Evolutionary conservation across 2,113 vertebrate genomes (phyloP).

Genomic region (Geococcyx californianus): DNA sequence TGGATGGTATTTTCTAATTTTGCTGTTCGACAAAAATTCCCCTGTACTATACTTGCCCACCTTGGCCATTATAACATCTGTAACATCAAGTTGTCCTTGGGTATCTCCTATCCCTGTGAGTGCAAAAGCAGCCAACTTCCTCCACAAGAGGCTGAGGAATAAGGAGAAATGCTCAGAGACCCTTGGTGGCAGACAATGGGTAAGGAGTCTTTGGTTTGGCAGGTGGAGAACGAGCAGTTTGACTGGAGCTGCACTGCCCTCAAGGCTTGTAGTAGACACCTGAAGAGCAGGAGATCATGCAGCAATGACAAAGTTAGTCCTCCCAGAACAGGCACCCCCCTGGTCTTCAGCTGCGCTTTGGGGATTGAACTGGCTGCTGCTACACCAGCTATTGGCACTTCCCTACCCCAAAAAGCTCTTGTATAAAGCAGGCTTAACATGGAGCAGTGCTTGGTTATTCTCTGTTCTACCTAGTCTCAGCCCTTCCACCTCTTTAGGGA

Average conservation of each 20-base stretch:
- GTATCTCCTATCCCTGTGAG: rapidly evolving
- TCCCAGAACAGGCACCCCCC: background rate
- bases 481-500: background rate
- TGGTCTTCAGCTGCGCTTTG: background rate
- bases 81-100: background rate
- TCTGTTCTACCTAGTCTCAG: background rate
- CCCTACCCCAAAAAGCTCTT: background rate
- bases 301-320: background rate
- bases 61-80: background rate
- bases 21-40: background rate
- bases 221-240: background rate
- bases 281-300: background rate
- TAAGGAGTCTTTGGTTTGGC: background rate
- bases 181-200: background rate
- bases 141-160: background rate
- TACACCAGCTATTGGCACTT: background rate
- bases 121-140: background rate
- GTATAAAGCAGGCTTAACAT: background rate
- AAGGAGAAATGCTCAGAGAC: background rate
- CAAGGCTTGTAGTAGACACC: background rate
- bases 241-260: background rate
- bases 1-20: background rate
- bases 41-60: background rate
- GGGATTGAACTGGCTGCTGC: background rate
- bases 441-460: background rate